These are phyloP conservation scores for Heterotis niloticus DNA, from an alignment of 2,113 vertebrate species.

Conservation along the genomic window DNA sequence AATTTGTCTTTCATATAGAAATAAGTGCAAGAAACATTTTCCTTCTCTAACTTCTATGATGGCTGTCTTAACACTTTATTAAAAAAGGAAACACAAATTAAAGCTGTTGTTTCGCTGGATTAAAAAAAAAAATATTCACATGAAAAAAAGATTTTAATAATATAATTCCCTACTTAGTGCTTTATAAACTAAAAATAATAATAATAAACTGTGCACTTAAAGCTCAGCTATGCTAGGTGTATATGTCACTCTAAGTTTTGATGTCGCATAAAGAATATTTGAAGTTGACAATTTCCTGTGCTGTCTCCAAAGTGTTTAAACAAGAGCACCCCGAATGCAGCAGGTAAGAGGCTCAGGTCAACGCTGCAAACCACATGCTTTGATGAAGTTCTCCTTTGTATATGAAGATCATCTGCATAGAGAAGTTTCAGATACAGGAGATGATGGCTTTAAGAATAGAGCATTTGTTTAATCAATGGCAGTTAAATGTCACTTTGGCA, in stretches of 20 bases:
- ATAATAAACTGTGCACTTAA: not conserved
- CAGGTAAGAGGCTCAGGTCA: not conserved
- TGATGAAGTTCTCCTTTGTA: not conserved
- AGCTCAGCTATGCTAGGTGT: not conserved
- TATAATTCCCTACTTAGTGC: too few species aligned
- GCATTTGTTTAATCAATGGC: slow-evolving; percentile 38
- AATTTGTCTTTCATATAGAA: too few species aligned
- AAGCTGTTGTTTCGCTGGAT: too few species aligned
- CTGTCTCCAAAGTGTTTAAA: not conserved
- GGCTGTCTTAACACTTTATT: too few species aligned
- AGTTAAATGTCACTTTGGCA: slow-evolving; percentile 53
- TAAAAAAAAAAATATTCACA: too few species aligned
- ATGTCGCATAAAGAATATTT: not conserved
- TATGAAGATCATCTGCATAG: slow-evolving; percentile 12
- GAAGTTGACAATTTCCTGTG: not conserved
- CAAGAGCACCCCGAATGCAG: not conserved
- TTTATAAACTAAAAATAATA: too few species aligned
- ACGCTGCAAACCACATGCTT: not conserved
- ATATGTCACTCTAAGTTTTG: not conserved
- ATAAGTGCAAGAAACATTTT: too few species aligned
- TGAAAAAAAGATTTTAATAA: too few species aligned
- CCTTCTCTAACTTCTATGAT: too few species aligned
- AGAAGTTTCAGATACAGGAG: not conserved
- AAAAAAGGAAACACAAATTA: too few species aligned
- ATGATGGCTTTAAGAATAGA: slow-evolving; percentile 7